phyloP scores from a whole-genome alignment of 2,797 vertebrate genomes.

The Cottoperca gobio region DNA sequence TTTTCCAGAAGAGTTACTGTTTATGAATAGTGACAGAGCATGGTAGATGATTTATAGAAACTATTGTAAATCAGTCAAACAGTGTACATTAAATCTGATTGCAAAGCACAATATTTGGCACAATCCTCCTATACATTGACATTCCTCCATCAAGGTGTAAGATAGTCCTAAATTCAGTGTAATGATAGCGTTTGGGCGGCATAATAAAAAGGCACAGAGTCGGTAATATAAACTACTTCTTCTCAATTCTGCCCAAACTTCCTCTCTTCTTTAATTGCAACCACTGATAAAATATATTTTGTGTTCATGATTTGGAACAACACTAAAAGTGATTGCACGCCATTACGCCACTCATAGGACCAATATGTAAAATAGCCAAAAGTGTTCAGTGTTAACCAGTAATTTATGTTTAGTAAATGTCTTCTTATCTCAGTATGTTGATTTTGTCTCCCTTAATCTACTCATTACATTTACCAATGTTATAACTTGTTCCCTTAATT shows the following conservation, averaged over 20 bases:
- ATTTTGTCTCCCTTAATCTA: conserved; percentile 17
- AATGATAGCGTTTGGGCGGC: conserved; percentile 39
- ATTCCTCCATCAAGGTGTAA: conserved; percentile 50
- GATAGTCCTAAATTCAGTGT: conserved; percentile 67
- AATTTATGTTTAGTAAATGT: conserved; percentile 12
- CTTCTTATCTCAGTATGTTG: neutral
- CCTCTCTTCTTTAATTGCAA: conserved; percentile 30
- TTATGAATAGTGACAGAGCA: conserved; percentile 41
- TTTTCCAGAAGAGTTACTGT: conserved; percentile 39
- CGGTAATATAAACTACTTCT: conserved; percentile 17
- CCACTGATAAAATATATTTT: conserved; percentile 29
- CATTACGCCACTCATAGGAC: conserved; percentile 20
- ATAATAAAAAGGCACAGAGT: conserved; percentile 25
- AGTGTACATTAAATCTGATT: conserved; percentile 70
- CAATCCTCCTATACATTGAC: conserved; percentile 53
- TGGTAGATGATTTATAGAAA: conserved; percentile 31
- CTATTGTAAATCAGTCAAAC: conserved; percentile 43
- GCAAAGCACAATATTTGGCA: conserved; percentile 66
- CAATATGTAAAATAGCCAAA: conserved; percentile 28
- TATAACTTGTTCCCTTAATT: conserved; percentile 49
- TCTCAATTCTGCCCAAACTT: conserved; percentile 26
- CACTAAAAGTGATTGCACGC: conserved; percentile 50
- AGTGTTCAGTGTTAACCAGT: conserved; percentile 48
- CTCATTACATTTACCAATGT: conserved; percentile 28
- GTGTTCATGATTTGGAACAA: conserved; percentile 38